Evolutionary conservation across 92 coral and sea anemone genomes (phyloP).

Genomic region (Epizoanthus ramosus): DNA sequence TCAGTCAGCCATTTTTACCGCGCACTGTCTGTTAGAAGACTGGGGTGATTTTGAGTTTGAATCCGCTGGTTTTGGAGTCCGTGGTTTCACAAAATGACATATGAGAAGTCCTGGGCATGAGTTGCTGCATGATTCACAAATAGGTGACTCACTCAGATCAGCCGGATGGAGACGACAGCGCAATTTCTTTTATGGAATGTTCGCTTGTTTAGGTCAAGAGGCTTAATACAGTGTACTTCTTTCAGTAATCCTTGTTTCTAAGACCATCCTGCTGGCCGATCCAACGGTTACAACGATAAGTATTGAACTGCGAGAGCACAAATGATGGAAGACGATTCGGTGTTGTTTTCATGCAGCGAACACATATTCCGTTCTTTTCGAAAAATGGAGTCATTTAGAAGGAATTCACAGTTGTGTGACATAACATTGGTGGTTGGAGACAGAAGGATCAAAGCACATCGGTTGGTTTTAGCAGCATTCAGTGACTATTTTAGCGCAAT

Average conservation of each 20-base stretch:
- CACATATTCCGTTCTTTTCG: conserved; percentile 80
- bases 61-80: conserved; percentile 10
- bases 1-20: conserved; percentile 32
- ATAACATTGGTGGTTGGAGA: conserved; percentile 88
- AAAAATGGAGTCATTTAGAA: conserved; percentile 83
- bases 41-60: background rate
- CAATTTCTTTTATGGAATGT: background rate
- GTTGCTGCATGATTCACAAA: background rate
- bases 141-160: too few species aligned
- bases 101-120: conserved; percentile 5
- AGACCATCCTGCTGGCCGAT: conserved; percentile 3
- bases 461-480: conserved; percentile 92
- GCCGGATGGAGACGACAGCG: too few species aligned
- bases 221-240: conserved; percentile 19
- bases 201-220: conserved; percentile 22
- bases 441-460: conserved; percentile 85
- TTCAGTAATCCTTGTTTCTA: conserved; percentile 34
- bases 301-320: background rate
- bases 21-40: background rate
- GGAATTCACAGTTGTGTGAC: conserved; percentile 87
- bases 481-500: conserved; percentile 99
- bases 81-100: conserved; percentile 18
- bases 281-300: background rate
- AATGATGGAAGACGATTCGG: conserved; percentile 78
- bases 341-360: conserved; percentile 60